These are phyloP conservation scores for Mastomys natalensis DNA, from an alignment of 2,113 vertebrate species.

Conservation along the genomic window DNA sequence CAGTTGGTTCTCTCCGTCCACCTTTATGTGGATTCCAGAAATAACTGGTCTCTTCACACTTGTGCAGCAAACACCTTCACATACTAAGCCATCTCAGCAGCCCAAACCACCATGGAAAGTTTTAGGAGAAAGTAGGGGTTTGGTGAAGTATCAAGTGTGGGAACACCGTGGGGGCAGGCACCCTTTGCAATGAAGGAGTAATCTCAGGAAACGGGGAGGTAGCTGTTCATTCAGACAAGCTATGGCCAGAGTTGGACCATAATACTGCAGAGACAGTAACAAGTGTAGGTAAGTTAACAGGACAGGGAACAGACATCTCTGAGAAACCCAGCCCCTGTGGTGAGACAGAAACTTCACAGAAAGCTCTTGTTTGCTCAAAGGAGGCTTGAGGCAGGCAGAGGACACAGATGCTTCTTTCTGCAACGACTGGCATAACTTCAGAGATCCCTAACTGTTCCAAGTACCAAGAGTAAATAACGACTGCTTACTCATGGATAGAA, in stretches of 20 bases:
- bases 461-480: neutral
- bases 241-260: neutral
- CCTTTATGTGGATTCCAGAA: neutral
- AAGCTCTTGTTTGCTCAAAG: neutral
- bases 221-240: neutral
- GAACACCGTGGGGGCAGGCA: neutral
- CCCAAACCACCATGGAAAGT: neutral
- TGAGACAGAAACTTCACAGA: neutral
- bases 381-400: neutral
- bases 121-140: neutral
- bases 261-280: neutral
- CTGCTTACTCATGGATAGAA: neutral
- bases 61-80: neutral
- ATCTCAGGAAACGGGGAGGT: fast-evolving
- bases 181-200: neutral
- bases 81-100: neutral
- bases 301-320: neutral
- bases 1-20: neutral
- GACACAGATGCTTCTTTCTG: neutral
- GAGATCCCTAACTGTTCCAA: neutral
- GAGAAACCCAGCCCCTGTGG: neutral
- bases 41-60: neutral
- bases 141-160: neutral
- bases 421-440: neutral
- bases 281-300: neutral